Conservation (phyloP, 2,888 invertebrate species). For the Rhagium mordax region DNA sequence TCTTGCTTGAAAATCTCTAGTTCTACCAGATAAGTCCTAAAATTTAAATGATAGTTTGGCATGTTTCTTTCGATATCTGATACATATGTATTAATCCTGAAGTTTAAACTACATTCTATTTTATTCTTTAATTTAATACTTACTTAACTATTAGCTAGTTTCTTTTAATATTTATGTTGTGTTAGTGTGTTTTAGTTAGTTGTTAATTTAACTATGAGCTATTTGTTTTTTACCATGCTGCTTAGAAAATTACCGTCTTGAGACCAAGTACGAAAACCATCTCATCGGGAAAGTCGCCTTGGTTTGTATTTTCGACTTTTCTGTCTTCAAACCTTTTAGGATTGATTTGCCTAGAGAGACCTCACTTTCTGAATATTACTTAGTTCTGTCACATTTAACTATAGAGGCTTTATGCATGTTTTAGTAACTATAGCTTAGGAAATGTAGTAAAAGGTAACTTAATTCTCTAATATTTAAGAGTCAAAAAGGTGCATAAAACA, state of each 20-base stretch:
- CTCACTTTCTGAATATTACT: background rate
- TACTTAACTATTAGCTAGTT: slow-evolving; percentile 4
- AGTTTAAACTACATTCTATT: background rate
- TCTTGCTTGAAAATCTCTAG: background rate
- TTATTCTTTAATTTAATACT: background rate
- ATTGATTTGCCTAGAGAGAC: background rate
- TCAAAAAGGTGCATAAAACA: no score
- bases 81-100: background rate
- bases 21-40: background rate
- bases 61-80: slow-evolving; percentile 27
- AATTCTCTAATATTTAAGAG: slow-evolving; percentile 13
- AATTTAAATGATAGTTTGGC: background rate
- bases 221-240: slow-evolving; percentile 66
- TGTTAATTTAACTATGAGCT: slow-evolving; percentile 10
- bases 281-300: slow-evolving; percentile 97
- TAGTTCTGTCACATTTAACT: slow-evolving; percentile 1
- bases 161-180: background rate
- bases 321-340: slow-evolving; percentile 1
- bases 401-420: slow-evolving; percentile 15
- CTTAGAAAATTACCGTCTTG: slow-evolving; percentile 97
- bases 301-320: slow-evolving; percentile 76
- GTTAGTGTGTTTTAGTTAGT: slow-evolving; percentile 15
- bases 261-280: slow-evolving; percentile 98
- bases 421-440: background rate
- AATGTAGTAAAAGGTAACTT: background rate